Evolutionary conservation across 2,888 invertebrate genomes (phyloP), one percentile per base, ranked within the genome.

Genomic region (Ichneumoninae sp.): DNA sequence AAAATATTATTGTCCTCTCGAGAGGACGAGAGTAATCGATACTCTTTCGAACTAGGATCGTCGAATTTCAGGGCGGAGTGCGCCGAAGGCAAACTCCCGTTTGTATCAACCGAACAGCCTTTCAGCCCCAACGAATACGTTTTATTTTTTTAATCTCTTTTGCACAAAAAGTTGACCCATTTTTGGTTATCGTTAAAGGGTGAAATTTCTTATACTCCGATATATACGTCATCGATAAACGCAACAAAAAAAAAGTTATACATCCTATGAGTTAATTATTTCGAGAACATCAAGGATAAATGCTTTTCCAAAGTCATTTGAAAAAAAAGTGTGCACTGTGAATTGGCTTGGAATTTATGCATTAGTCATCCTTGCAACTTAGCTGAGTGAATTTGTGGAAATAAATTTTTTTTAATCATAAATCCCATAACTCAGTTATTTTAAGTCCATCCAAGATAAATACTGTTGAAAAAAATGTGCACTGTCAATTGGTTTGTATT

Each of bases 291-390:
- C 40, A 10, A 40, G 10, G 10, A 10, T 10, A 40, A 8, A 40
- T 33, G 33, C 5, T 33, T 33, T 33, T 0, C 33, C 7, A 33
- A 33, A 33, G 7, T 6, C 7, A 5, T 0, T 33, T 33, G 4
- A 10, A 57, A 8, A 71, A 8, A 68, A 57, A 71, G 79, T 79
- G 16, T 47, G 44, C 13, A 40, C 40, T 10, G 8, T 40, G 2
- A 40, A 40, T 40, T 40, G 40, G 7, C 40, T 40, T 8, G 40
- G 8, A 40, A 8, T 10, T 40, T 40, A 10, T 10, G 40, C 40
- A 40, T 10, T 3, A 8, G 8, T 40, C 40, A 0, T 40, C 3
- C 10, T 40, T 40, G 3, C 40, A 40, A 2, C 40, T 40, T 40
- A 10, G 7, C 2, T 40, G 40, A 40, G 1, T 10, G 26, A 30